phyloP scores from a whole-genome alignment of 2,797 vertebrate species.

The Uromys caudimaculatus region DNA sequence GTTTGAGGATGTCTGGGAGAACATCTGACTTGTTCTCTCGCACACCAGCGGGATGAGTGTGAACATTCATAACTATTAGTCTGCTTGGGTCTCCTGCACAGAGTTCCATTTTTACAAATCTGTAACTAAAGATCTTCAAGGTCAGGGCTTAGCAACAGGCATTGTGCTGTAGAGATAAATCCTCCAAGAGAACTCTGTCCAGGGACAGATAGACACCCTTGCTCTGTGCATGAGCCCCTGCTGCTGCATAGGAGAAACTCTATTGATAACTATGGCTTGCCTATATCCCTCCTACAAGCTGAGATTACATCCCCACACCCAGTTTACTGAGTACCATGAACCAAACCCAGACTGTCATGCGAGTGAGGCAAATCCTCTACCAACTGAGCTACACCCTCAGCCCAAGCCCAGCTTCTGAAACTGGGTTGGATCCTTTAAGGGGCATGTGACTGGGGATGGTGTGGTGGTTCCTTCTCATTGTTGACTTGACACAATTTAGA shows the following conservation, averaged over 20 bases:
- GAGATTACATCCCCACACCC: too few species aligned
- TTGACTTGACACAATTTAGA: background rate
- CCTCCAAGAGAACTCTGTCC: background rate
- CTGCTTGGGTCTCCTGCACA: background rate
- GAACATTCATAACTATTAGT: accelerated
- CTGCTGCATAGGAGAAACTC: background rate
- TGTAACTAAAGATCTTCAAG: background rate
- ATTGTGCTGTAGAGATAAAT: background rate
- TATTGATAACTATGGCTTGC: background rate
- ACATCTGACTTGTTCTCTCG: background rate
- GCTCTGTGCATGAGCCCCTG: too few species aligned
- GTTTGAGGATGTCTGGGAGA: background rate
- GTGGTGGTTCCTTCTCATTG: background rate
- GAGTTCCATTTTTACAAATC: background rate
- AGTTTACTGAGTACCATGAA: background rate
- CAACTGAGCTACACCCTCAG: background rate
- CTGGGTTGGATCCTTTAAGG: background rate
- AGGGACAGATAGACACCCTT: accelerated
- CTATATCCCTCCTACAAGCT: background rate
- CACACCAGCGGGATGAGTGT: accelerated
- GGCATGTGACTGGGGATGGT: background rate
- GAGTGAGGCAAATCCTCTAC: background rate
- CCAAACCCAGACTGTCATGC: background rate
- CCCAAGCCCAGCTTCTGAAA: background rate
- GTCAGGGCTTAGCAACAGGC: background rate